Evolutionary conservation across 1,140 invertebrate species (phyloP), one percentile per base, ranked within the genome.

Genomic region (Stegodyphus dumicola): DNA sequence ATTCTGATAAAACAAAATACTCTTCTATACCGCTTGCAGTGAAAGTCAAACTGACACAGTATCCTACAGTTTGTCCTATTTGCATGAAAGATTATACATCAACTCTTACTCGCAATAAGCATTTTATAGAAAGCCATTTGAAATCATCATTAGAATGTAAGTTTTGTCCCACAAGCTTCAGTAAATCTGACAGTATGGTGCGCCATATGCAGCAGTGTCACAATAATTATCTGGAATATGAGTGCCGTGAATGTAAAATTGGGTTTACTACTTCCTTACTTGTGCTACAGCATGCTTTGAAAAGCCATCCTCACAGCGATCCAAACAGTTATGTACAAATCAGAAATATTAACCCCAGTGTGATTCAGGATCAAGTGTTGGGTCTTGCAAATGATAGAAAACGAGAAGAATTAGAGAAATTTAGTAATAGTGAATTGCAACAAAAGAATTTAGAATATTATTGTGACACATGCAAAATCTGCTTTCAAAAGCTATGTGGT

Each of bases 381-480:
- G 56, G 15, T 15, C 9, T 60, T 9, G 56, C 9, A 9, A 17
- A 67, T 7, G n/a, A 7, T n/a, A 6, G 17, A 0, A 13, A 33
- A 6, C 48, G 51, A 49, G 53, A 48, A 15, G 13, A 6, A 56
- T 7, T 17, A 56, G 56, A 60, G 70, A 70, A 11, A 2, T 10
- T 54, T 60, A 11, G 6, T 52, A 51, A 13, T 49, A 52, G 10
- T 71, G 70, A 71, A 11, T 9, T 7, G 6, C n/a, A 53, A 60
- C 15, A 64, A 53, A 80, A 80, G 48, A 51, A 60, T 48, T 9
- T 17, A 2, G 80, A 51, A 18, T 87, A 77, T 65, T 85, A 69
- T 51, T 87, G 87, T 80, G 84, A 80, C n/a, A 53, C 85, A 13
- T 87, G 87, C 33, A 65, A 80, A 15, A 7, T 87, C 15, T 33